Evolutionary conservation across 2,888 invertebrate genomes (phyloP).

Genomic region (Xylota segnis): DNA sequence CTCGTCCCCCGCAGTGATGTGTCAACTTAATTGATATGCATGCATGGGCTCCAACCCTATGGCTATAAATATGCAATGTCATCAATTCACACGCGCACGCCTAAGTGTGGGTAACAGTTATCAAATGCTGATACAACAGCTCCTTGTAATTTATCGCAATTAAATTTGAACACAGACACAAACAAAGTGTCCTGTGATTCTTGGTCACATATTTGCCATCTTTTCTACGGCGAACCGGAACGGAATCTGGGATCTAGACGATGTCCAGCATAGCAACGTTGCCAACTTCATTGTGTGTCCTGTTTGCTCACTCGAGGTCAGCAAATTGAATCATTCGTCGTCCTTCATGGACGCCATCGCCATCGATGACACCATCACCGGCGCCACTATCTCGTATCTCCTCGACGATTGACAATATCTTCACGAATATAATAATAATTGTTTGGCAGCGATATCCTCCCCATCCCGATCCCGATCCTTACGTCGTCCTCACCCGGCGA

Average conservation of each 20-base stretch:
- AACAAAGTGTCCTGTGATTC: constrained; percentile 23
- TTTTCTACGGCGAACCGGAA: neutral
- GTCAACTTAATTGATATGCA: constrained; percentile 75
- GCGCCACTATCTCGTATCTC: neutral
- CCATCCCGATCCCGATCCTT: neutral
- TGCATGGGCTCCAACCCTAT: constrained; percentile 46
- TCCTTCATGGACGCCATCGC: constrained; percentile 42
- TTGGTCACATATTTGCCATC: constrained; percentile 44
- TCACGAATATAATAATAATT: constrained; percentile 70
- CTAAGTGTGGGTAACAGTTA: constrained; percentile 31
- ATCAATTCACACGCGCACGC: constrained; percentile 53
- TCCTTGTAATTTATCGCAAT: constrained; percentile 67
- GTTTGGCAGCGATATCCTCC: constrained; percentile 54
- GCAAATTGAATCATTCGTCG: constrained; percentile 73
- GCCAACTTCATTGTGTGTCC: constrained; percentile 50
- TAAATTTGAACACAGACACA: constrained; percentile 63
- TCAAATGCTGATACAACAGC: constrained; percentile 42
- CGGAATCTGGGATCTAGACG: constrained; percentile 8
- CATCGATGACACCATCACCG: constrained; percentile 3
- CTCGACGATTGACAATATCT: constrained; percentile 41
- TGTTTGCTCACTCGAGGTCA: constrained; percentile 71
- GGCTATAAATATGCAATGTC: constrained; percentile 65
- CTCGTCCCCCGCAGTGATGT: constrained; percentile 20
- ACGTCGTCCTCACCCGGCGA: neutral
- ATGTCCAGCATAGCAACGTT: constrained; percentile 33